These are phyloP conservation scores for Passer montanus DNA, from an alignment of 2,113 vertebrate genomes.

Conservation along the genomic window DNA sequence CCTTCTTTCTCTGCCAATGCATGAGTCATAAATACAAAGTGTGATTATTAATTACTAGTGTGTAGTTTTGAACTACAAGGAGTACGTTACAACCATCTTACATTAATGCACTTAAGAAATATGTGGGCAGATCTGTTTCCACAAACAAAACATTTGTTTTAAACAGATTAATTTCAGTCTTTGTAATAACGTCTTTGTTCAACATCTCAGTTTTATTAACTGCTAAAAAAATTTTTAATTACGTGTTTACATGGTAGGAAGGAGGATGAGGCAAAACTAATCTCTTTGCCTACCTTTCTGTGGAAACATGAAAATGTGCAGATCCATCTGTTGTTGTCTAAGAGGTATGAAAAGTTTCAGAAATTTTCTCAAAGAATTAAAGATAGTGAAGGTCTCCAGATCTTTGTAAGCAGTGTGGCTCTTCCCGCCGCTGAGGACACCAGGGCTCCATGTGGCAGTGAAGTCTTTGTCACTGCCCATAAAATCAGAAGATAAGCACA, in stretches of 20 bases:
- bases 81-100: background rate
- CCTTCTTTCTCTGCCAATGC: background rate
- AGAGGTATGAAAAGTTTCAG: background rate
- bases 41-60: background rate
- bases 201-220: background rate
- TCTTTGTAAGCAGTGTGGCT: background rate
- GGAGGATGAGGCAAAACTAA: background rate
- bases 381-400: background rate
- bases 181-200: background rate
- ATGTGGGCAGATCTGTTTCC: background rate
- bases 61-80: background rate
- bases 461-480: background rate
- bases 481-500: background rate
- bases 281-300: background rate
- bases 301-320: background rate
- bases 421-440: background rate
- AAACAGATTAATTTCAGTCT: background rate
- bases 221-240: background rate
- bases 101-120: background rate
- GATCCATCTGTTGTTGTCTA: background rate
- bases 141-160: slow-evolving; percentile 36
- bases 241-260: background rate
- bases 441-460: background rate
- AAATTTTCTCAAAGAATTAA: background rate
- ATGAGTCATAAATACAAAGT: background rate